Evolutionary conservation across 2,888 invertebrate species (phyloP), one percentile per base, ranked within the genome.

Genomic region (Vanessa cardui): DNA sequence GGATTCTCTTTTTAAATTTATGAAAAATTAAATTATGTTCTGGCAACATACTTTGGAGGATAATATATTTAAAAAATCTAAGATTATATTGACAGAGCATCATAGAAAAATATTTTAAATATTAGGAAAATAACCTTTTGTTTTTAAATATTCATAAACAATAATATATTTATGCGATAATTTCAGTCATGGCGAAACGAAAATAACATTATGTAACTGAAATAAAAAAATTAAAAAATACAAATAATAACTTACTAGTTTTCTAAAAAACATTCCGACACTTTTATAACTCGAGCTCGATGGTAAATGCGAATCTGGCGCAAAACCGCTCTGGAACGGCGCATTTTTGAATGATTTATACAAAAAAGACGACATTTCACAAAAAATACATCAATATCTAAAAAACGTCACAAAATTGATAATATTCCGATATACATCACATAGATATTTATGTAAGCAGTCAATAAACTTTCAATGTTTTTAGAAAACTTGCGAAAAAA

Each of bases 281-380:
- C 83, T 82, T 80, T 82, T 83, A 71, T 80, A 80, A 68, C 82
- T 84, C 2, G 81, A 74, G 72, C 77, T 76, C 52, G 84, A 77
- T 16, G 81, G 77, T 58, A 84, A 78, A 39, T 76, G 73, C 6
- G 89, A 74, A 50, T 87, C 82, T 2, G 90, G 89, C 0, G 87
- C 78, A 62, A 87, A 90, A 21, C 89, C 90, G 74, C 78, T 84
- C 6, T 85, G 83, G 70, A 90, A 90, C 0, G 89, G 90, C 0
- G 88, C 83, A 50, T 84, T 89, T 73, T 83, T 89, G 71, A 84
- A 90, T 0, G 90, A 82, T 80, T 87, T 92, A 66, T 90, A 90
- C 16, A 90, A 74, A 79, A 89, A 89, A n/a, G 88, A 84, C 58
- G 85, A 82, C 85, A 88, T 87, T 66, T 16, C n/a, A 18, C n/a